Evolutionary conservation across 2,888 invertebrate species (phyloP), one percentile per base, ranked within the genome.

Genomic region (Ctena decussata): DNA sequence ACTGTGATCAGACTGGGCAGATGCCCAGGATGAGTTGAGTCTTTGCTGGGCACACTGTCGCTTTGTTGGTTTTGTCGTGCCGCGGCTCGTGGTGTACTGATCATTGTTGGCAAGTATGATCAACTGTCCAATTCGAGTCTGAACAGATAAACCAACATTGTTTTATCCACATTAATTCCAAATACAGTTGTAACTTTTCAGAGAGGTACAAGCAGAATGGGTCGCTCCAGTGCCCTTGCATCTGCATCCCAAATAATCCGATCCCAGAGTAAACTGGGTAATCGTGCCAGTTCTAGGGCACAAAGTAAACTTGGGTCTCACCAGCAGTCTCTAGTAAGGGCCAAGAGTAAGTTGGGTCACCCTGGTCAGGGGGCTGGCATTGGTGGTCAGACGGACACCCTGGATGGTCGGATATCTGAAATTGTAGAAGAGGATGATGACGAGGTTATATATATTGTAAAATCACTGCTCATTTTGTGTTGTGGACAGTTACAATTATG

Each of bases 301-400:
- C 44, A 72, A 24, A 86, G 86, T 76, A 86, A 86, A 79, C 60
- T 87, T 49, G 83, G 80, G 0, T 1, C 57, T 57, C 41, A 11
- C 41, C 24, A 57, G 5, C 32, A 65, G 21, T 60, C 60, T 18
- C 24, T 5, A 60, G 1, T 21, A 5, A 32, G 65, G 21, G 1
- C 65, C 1, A 32, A 35, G 32, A 65, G 65, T 65, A 65, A 65
- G 18, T 1, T 30, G 35, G 35, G 65, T 1, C 21, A 18, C n/a
- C 21, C 53, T 15, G 53, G 53, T 11, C 18, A 53, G n/a, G 53
- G 18, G 8, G 53, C 8, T 18, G 53, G 53, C 21, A n/a, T n/a
- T 53, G 53, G n/a, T 53, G 6, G 53, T 53, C 53, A 53, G 8
- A 21, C 15, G 8, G 53, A 53, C 21, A 53, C 8, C 15, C 6